phyloP scores from a whole-genome alignment of 1,140 invertebrate species.

The Platorchestia sp. region DNA sequence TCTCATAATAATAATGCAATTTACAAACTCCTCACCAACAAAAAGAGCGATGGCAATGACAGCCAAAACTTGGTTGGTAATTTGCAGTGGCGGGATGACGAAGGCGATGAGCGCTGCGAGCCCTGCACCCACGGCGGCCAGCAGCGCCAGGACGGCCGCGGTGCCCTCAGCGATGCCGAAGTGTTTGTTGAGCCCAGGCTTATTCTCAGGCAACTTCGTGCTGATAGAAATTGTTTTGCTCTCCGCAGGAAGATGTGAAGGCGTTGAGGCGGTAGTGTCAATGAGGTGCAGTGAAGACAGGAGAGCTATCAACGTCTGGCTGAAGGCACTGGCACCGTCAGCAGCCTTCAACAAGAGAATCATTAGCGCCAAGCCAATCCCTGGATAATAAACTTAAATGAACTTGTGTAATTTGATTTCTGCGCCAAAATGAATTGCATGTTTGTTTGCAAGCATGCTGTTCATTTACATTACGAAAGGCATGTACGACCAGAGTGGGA shows the following conservation, averaged over 20 bases:
- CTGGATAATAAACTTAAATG: neutral
- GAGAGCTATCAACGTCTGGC: neutral
- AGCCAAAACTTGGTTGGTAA: constrained; percentile 43
- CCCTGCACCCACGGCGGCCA: neutral
- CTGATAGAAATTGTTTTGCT: neutral
- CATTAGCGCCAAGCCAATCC: neutral
- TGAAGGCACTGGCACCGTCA: neutral
- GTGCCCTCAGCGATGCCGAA: neutral
- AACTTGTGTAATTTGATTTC: neutral
- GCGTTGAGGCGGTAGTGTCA: neutral
- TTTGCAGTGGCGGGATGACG: constrained; percentile 18
- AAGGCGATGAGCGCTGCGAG: constrained; percentile 12
- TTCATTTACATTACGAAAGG: neutral
- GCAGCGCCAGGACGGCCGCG: neutral
- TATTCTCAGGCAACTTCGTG: neutral
- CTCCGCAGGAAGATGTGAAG: neutral
- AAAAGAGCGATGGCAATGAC: constrained; percentile 21
- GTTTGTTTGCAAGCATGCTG: neutral
- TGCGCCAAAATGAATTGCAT: neutral
- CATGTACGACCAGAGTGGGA: no score
- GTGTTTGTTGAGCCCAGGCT: neutral
- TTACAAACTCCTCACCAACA: neutral
- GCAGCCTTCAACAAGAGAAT: neutral
- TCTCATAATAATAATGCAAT: neutral
- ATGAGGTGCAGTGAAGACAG: neutral